Conservation (phyloP, 2,113 vertebrate genomes). For the Tychaedon coryphoeus region DNA sequence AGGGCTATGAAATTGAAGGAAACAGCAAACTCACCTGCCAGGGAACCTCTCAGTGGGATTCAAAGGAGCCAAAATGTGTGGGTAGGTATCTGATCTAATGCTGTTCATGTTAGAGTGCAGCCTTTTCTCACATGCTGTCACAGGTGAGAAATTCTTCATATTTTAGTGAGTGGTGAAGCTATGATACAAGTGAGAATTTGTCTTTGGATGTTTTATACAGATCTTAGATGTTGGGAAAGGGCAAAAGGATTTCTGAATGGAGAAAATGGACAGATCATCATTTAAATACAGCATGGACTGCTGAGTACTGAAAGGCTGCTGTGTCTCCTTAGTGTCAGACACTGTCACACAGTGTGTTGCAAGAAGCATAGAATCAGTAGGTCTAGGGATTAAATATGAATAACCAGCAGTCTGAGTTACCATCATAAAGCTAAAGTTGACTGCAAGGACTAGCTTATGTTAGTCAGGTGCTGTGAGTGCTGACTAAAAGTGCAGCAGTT, state of each 20-base stretch:
- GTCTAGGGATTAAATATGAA: neutral
- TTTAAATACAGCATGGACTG: neutral
- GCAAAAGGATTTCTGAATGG: neutral
- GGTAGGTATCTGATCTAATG: slow-evolving; percentile 79
- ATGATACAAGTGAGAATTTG: neutral
- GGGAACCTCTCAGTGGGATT: slow-evolving; percentile 88
- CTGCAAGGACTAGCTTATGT: neutral
- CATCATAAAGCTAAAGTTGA: neutral
- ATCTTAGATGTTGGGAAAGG: neutral
- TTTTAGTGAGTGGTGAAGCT: neutral
- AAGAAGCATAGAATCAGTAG: neutral
- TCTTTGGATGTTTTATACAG: neutral
- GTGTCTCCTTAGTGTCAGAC: neutral
- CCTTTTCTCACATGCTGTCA: neutral
- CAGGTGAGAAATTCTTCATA: neutral
- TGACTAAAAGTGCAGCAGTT: fast-evolving
- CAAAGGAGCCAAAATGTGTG: slow-evolving; percentile 86
- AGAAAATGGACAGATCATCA: neutral
- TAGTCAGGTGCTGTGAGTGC: neutral
- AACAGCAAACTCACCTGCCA: slow-evolving; percentile 83
- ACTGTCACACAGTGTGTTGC: neutral
- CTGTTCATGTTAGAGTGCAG: neutral
- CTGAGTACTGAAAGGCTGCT: neutral
- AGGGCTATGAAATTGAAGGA: slow-evolving; percentile 87
- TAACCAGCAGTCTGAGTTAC: neutral